phyloP scores from a whole-genome alignment of 2,797 vertebrate species.

The Tachyglossus aculeatus region DNA sequence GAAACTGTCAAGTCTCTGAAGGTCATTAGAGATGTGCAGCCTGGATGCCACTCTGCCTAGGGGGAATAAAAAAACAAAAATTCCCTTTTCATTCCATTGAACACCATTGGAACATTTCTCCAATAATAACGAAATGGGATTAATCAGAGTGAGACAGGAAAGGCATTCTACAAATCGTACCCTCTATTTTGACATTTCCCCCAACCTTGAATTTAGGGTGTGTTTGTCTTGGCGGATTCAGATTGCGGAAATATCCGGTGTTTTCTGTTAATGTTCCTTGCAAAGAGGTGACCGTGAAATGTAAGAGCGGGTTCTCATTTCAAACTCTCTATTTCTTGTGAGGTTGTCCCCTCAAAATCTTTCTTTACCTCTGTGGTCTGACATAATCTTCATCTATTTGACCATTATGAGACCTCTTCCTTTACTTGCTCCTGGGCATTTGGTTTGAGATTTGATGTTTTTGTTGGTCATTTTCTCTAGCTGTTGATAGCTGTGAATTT shows the following conservation, averaged over 20 bases:
- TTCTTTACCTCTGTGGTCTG: conserved; percentile 9
- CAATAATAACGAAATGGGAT: not conserved
- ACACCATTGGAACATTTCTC: not conserved
- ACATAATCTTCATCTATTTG: not conserved
- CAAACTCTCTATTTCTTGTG: not conserved
- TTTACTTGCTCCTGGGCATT: conserved; percentile 6
- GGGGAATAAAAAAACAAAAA: too few species aligned
- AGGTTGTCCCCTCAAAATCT: not conserved
- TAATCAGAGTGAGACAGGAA: too few species aligned
- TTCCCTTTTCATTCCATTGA: too few species aligned
- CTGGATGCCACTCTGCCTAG: too few species aligned
- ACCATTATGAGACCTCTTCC: too few species aligned
- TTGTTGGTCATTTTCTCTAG: not conserved
- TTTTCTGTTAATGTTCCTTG: conserved; percentile 11
- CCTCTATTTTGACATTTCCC: not conserved
- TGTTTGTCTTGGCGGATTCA: conserved; percentile 6
- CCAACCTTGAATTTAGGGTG: not conserved
- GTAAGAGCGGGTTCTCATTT: not conserved
- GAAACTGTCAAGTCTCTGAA: too few species aligned
- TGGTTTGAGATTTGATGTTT: conserved; percentile 5
- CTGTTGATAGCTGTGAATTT: not conserved
- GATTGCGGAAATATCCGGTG: conserved; percentile 6
- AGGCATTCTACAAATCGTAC: too few species aligned
- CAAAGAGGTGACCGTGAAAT: not conserved
- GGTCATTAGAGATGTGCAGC: too few species aligned